A percentile compares a stretch with the other conserved stretches of the same genome.
phyloP scores from a whole-genome alignment of 1,140 invertebrate species.

The Panulirus ornatus region DNA sequence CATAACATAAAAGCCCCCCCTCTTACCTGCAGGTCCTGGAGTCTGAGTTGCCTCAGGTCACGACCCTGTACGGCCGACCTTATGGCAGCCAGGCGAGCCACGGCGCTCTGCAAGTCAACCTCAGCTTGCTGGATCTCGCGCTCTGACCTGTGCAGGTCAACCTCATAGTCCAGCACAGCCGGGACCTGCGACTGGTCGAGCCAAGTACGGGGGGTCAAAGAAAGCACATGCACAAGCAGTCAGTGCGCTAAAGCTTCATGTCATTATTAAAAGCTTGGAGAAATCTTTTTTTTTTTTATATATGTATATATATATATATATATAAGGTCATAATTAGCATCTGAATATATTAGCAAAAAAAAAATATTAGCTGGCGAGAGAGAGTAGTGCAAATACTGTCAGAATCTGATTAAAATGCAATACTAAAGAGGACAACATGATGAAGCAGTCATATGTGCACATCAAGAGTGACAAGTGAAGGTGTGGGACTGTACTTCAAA shows the following conservation, averaged over 20 bases:
- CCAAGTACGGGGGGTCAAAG: conserved; percentile 23
- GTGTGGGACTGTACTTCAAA: too few relatives aligned
- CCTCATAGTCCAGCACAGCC: not conserved
- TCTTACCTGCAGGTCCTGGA: conserved; percentile 68
- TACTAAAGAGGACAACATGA: too few relatives aligned
- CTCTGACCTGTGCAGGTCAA: conserved; percentile 78
- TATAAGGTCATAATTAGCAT: not conserved
- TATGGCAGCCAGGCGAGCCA: conserved; percentile 76
- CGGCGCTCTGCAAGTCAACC: conserved; percentile 79
- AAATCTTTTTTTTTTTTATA: too few relatives aligned
- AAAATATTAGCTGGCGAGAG: conserved; percentile 3
- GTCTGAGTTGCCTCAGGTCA: conserved; percentile 47
- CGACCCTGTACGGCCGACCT: conserved; percentile 56
- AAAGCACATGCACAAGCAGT: conserved; percentile 45
- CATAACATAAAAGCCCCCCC: too few relatives aligned
- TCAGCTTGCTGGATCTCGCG: conserved; percentile 80
- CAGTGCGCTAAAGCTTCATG: not conserved
- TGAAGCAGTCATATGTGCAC: too few relatives aligned
- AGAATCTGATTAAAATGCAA: too few relatives aligned
- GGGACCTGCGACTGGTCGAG: conserved; percentile 34
- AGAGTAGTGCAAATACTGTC: not conserved
- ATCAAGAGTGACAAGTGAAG: too few relatives aligned
- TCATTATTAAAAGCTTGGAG: not conserved
- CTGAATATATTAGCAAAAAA: not conserved
- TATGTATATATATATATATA: not conserved